phyloP scores from a whole-genome alignment of 2,797 vertebrate genomes.

The Knipowitschia caucasica region DNA sequence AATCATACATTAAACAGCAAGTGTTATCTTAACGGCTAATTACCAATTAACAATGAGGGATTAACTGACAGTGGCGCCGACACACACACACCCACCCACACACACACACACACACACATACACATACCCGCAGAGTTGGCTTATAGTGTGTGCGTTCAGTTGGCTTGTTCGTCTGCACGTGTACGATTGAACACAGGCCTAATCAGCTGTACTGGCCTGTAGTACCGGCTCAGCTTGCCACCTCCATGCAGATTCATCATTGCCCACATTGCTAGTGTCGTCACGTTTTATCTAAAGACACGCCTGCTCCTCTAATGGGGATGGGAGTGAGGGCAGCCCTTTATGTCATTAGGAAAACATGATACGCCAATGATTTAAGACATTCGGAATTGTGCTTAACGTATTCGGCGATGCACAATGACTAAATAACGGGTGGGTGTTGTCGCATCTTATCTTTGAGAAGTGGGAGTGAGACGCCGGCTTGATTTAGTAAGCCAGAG shows the following conservation, averaged over 20 bases:
- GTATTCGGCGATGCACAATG: conserved; percentile 36
- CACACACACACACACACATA: too few species aligned
- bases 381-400: conserved; percentile 38
- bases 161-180: conserved; percentile 1
- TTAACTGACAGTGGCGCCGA: conserved; percentile 58
- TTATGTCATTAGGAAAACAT: conserved; percentile 68
- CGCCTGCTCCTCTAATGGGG: conserved; percentile 60
- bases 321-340: conserved; percentile 50
- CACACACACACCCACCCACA: too few species aligned
- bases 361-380: conserved; percentile 62
- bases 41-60: conserved; percentile 64
- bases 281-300: conserved; percentile 56
- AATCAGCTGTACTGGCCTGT: conserved; percentile 42
- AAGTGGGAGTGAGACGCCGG: conserved; percentile 18
- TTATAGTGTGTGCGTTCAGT: conserved; percentile 4
- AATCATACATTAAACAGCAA: conserved; percentile 50
- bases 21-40: conserved; percentile 59
- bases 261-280: conserved; percentile 48
- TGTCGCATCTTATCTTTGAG: conserved; percentile 28
- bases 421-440: conserved; percentile 38
- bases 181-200: conserved; percentile 38
- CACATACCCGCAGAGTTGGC: conserved; percentile 13
- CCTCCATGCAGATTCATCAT: conserved; percentile 58
- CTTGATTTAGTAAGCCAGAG: conserved; percentile 32
- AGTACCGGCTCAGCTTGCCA: conserved; percentile 34